Percentiles rank a stretch among this genome's conserved stretches.
Conservation (phyloP, 2,797 vertebrate genomes). For the Synanceia verrucosa region DNA sequence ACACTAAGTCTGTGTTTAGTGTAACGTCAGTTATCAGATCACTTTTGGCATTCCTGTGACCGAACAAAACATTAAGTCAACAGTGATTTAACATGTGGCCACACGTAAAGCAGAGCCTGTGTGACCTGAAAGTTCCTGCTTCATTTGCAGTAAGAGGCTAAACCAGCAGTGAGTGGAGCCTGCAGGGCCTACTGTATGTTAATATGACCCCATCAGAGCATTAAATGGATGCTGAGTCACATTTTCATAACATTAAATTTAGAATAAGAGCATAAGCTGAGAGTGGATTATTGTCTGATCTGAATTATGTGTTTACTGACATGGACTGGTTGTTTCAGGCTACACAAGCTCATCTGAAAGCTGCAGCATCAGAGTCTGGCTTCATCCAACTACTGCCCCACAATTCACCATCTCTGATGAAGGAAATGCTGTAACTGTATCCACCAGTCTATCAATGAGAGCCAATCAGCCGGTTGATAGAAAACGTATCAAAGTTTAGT, state of each 20-base stretch:
- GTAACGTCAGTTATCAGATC: constrained; percentile 21
- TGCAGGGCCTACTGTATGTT: neutral
- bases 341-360: neutral
- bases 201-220: neutral
- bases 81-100: constrained; percentile 38
- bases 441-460: no score
- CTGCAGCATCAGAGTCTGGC: neutral
- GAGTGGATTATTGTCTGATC: neutral
- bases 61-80: constrained; percentile 35
- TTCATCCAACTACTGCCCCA: neutral
- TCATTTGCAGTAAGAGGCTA: constrained; percentile 28
- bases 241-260: neutral
- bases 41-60: constrained; percentile 45
- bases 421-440: no score
- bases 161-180: neutral
- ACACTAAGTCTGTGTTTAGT: neutral
- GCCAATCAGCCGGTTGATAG: no score
- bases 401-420: no score
- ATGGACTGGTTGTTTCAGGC: neutral
- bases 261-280: neutral
- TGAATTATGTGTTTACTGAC: neutral
- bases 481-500: no score
- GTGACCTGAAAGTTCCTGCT: constrained; percentile 17
- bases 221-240: neutral
- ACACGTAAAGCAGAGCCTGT: constrained; percentile 3